Evolutionary conservation across 64 coral and sea anemone species (phyloP), one percentile per base, ranked within the genome.

Genomic region (Actinia equina): DNA sequence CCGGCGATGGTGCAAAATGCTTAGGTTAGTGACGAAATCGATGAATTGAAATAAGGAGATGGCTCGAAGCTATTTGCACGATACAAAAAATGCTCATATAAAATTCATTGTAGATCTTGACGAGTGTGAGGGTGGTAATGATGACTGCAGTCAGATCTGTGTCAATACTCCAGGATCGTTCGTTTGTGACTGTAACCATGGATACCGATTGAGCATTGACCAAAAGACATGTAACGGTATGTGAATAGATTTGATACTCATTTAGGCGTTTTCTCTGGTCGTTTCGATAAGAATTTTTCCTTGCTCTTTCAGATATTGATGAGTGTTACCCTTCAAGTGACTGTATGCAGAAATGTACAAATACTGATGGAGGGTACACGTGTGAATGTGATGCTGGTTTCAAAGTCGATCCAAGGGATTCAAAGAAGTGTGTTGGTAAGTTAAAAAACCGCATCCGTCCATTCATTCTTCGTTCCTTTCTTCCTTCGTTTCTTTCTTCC

Each of bases 101-200:
- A 49, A 4, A 49, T 49, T 49, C 46, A 49, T 49, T 49, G 4
- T 49, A 49, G 46, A 49, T 49, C 4, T 49, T 49, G 46, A 49
- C 46, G 46, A 49, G 46, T 49, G 46, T 49, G 46, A 49, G 7
- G 46, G 46, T 49, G 46, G 46, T 4, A 49, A 49, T 6, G 46
- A 49, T 49, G 46, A 8, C 46, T 49, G 46, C 46, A 49, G 46
- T 49, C 46, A 49, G 46, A 8, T 49, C 7, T 49, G 46, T 49
- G 67, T 84, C 15, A 90, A 90, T 22, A 85, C 88, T 76, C 88
- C 88, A 23, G 88, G 88, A 19, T 85, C 88, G 53, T 90, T 71
- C 60, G 88, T 90, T 5, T 90, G 88, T 71, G 56, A 22, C 7
- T 90, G 88, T 56, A 77, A 90, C 58, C 42, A 49, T 43, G 88